phyloP scores from a whole-genome alignment of 35 echinoderm and acorn worm genomes.

The Apostichopus californicus region DNA sequence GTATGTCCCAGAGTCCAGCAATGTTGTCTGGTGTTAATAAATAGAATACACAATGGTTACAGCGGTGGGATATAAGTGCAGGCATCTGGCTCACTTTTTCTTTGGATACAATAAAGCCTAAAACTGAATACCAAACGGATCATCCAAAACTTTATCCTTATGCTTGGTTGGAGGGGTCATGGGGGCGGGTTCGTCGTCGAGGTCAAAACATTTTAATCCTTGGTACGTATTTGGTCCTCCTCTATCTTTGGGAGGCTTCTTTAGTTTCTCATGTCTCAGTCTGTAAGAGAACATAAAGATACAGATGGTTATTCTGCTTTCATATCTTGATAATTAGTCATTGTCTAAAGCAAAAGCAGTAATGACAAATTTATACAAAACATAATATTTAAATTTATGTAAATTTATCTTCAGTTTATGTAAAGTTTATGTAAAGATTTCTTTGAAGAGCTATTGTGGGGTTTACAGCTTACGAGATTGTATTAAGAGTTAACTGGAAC shows the following conservation, averaged over 20 bases:
- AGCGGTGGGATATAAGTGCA: conserved; percentile 6
- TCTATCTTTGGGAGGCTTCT: conserved; percentile 73
- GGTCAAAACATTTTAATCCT: conserved; percentile 90
- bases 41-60: conserved; percentile 10
- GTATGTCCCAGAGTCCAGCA: no score
- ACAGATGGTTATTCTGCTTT: neutral
- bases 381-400: no score
- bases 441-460: no score
- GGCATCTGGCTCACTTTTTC: conserved; percentile 20
- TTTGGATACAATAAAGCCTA: conserved; percentile 60
- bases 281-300: conserved; percentile 51
- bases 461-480: no score
- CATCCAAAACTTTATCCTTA: conserved; percentile 72
- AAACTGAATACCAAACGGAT: conserved; percentile 84
- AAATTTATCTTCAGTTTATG: no score
- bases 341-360: no score
- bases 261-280: conserved; percentile 88
- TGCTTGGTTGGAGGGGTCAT: conserved; percentile 60
- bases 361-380: no score
- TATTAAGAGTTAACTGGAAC: no score
- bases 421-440: no score
- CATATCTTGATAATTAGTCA: no score
- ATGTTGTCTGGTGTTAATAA: neutral
- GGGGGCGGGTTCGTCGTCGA: conserved; percentile 90
- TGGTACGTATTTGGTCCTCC: conserved; percentile 94